A percentile compares a stretch with the other conserved stretches of the same genome.
phyloP scores from a whole-genome alignment of 2,888 invertebrate species.

The Hyppa rectilinea region DNA sequence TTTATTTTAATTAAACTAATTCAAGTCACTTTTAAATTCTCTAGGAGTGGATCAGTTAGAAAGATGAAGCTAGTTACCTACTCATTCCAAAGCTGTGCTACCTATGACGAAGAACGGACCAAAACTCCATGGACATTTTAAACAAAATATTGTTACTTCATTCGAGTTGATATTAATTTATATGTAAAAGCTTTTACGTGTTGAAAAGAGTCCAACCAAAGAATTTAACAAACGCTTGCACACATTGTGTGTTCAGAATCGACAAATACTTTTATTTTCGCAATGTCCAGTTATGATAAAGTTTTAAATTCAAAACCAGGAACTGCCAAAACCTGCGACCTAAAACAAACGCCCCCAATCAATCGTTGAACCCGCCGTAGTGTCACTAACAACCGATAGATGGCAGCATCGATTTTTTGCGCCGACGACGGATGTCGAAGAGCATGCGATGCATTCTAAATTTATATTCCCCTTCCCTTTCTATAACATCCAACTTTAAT shows the following conservation, averaged over 20 bases:
- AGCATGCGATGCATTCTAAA: constrained; percentile 90
- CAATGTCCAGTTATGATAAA: constrained; percentile 53
- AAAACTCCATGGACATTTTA: no score
- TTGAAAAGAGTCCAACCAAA: not conserved
- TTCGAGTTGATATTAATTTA: no score
- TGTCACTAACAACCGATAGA: constrained; percentile 82
- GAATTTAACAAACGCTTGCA: constrained; percentile 8
- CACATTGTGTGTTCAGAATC: constrained; percentile 27
- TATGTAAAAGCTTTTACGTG: not conserved
- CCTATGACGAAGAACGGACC: no score
- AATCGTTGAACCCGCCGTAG: constrained; percentile 69
- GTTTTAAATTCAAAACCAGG: constrained; percentile 51
- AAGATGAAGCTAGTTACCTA: no score
- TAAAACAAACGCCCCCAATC: constrained; percentile 59
- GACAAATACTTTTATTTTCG: constrained; percentile 23
- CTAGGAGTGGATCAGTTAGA: no score
- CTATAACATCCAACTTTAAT: constrained; percentile 74
- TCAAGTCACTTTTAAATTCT: no score
- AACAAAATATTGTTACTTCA: no score
- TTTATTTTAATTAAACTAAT: no score
- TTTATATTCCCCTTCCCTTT: constrained; percentile 82
- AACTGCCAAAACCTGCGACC: constrained; percentile 33
- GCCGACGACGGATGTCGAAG: constrained; percentile 87
- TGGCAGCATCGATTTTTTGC: constrained; percentile 86
- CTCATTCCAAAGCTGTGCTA: no score